Evolutionary conservation across 2,113 vertebrate genomes (phyloP), one percentile per base, ranked within the genome.

Genomic region (Carassius carassius): DNA sequence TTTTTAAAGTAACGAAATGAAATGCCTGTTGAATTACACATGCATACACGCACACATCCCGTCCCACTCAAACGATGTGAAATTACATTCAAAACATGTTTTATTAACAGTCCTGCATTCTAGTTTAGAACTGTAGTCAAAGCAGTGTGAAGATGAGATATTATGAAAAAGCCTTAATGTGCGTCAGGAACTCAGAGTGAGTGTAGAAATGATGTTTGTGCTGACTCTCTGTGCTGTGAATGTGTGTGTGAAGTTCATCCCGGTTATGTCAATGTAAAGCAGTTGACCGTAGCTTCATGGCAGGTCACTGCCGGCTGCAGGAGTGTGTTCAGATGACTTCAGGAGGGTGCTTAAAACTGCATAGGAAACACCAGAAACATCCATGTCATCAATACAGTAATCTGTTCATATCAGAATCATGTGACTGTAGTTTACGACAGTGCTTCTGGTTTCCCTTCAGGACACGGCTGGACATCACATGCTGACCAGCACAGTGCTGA

Each of bases 321-420:
- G 9, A 3, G 41, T 7, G 37, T 41, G 65, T 89, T 93, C 91
- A 10, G 90, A 89, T 7, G 91, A 90, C 35, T 86, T 88, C 51
- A 94, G 88, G 69, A 94, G 90, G 86, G 74, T 92, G 89, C 82
- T 90, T n/a, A 91, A 90, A 81, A 91, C 93, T 94, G 88, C 8
- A 79, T 69, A 86, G 7, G 10, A 69, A 84, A 17, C 14, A 80
- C 63, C 41, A 44, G 77, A 21, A 32, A 44, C 41, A 44, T 44
- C 37, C 13, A 32, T 41, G 37, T 14, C 25, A 67, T 0, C 17
- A 17, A 32, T 8, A 32, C 63, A 67, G 29, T 67, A 1, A 67
- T 13, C 14, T 1, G 1, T 32, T 32, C 6, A 67, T 6, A 67
- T 17, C 25, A 17, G 25, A 17, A 0, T 32, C 63, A 32, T 3